Evolutionary conservation across 2,797 vertebrate genomes (phyloP), one percentile per base, ranked within the genome.

Genomic region (Craterocephalus amniculus): DNA sequence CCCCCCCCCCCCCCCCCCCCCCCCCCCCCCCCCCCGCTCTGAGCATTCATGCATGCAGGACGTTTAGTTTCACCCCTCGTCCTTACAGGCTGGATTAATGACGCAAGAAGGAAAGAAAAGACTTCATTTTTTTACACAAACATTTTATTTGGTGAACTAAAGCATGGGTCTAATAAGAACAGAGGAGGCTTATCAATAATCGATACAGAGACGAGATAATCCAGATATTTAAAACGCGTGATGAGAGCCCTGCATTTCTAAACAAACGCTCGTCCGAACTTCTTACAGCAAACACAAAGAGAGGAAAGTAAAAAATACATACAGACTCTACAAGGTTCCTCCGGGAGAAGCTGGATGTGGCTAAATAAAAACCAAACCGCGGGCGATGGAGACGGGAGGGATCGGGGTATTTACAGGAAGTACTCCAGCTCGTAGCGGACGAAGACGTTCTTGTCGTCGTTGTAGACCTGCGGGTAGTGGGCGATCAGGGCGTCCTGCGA

Each of bases 401-500:
- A n/a, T 4, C 2, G 14, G 18, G 1, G 5, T 90, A 91, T 94
- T 97, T 96, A 99, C 92, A 99, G 86, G 88, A 94, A 96, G 81
- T 99, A 99, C 74, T 99, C 98, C 51, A 99, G 95, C 95, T 99
- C 98, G 1, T 94, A 98, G 91, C 98, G 98, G 85, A 99, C 95
- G 24, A 94, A 99, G 55, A 96, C 94, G 90, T 99, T 99, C 86
- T 99, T 99, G 71, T 99, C 98, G 31, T 99, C 98, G 0, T 99
- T 99, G 93, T 96, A 97, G 92, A 99, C 95, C 18, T 97, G 94
- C n/a, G 98, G 97, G 74, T 99, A 99, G 91, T 99, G 98, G 62
- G 98, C 96, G 70, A 99, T 99, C 78, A 99, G 94, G 54, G 98
- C 98, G 49, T 99, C 98, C 85, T 99, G 98, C 2, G 98, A 99